A percentile compares a stretch with the other conserved stretches of the same genome.
Evolutionary conservation across 2,888 invertebrate species (phyloP).

Genomic region (Cetonia aurata): DNA sequence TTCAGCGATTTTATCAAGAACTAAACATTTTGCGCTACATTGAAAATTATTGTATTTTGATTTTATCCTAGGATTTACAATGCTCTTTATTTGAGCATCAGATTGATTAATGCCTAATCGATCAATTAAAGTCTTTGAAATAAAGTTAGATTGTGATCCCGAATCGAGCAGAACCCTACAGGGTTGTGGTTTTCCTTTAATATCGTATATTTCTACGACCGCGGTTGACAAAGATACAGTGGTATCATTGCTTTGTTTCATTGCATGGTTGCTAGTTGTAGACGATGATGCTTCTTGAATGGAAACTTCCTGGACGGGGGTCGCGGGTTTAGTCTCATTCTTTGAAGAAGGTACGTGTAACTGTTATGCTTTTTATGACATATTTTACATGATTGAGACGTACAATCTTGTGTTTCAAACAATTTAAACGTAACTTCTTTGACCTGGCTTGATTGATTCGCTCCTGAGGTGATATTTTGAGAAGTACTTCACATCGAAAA

Average conservation of each 20-base stretch:
- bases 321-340: background rate
- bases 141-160: background rate
- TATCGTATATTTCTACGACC: no score
- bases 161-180: no score
- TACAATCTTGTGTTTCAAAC: background rate
- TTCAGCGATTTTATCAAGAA: background rate
- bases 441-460: no score
- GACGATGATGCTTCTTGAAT: no score
- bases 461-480: no score
- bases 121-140: background rate
- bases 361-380: conserved; percentile 11
- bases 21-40: background rate
- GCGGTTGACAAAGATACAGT: background rate
- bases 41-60: conserved; percentile 12
- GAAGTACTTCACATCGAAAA: no score
- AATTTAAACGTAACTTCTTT: no score
- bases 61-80: background rate
- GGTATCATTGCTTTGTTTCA: conserved; percentile 2
- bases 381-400: background rate
- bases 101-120: background rate
- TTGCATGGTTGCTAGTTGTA: background rate
- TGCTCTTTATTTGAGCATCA: conserved; percentile 2
- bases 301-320: background rate
- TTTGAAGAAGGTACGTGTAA: background rate
- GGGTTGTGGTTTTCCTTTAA: no score